These are phyloP conservation scores for Siniperca knerii DNA, from an alignment of 2,113 vertebrate genomes.

Conservation along the genomic window DNA sequence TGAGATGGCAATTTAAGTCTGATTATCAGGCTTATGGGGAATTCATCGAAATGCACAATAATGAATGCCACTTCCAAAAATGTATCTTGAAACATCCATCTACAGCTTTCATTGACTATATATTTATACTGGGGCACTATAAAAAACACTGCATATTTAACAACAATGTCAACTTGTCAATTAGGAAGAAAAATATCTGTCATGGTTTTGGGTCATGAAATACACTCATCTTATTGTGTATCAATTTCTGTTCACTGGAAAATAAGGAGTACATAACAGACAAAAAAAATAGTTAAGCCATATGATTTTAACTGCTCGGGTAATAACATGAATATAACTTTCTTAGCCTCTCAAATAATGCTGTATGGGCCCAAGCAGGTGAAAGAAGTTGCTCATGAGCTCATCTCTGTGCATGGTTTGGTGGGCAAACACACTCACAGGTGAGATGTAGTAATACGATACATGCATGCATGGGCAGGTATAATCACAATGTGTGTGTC, in stretches of 20 bases:
- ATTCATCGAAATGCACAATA: neutral
- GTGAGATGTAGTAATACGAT: conserved; percentile 51
- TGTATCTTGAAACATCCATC: neutral
- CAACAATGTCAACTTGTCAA: neutral
- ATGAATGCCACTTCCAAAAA: neutral
- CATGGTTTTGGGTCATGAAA: too few relatives aligned
- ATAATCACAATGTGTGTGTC: conserved; percentile 41
- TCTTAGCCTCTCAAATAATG: neutral
- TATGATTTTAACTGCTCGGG: too few relatives aligned
- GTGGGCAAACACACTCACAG: conserved; percentile 16
- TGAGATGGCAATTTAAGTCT: neutral
- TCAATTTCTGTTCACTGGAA: conserved; percentile 4
- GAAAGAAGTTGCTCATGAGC: neutral
- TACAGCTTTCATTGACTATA: neutral
- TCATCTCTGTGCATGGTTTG: conserved; percentile 15
- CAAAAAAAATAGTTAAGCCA: neutral
- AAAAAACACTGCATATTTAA: neutral
- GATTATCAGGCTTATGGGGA: neutral
- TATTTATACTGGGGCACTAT: neutral
- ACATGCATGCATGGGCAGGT: conserved; percentile 8
- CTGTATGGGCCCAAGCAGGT: neutral
- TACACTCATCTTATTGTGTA: neutral
- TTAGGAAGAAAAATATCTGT: neutral
- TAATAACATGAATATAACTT: neutral
- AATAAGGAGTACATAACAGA: neutral